Evolutionary conservation across 2,797 vertebrate species (phyloP).

Genomic region (Lacerta bilineata): DNA sequence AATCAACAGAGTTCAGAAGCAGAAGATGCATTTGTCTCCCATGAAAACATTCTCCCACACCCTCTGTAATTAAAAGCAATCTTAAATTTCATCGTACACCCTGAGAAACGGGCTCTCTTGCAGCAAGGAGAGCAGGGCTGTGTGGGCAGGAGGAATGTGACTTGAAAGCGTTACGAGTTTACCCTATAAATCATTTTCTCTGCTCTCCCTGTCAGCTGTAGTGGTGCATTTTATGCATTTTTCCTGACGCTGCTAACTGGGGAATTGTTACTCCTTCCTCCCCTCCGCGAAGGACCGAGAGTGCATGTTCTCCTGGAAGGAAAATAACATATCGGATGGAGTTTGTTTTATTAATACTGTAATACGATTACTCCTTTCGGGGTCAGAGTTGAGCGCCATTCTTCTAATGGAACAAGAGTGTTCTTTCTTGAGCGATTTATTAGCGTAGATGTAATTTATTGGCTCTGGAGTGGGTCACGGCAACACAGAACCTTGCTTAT

Average conservation of each 20-base stretch:
- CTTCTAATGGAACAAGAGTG: constrained; percentile 59
- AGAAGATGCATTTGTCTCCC: constrained; percentile 73
- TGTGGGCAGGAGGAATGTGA: constrained; percentile 70
- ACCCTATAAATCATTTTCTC: constrained; percentile 75
- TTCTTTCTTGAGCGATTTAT: constrained; percentile 63
- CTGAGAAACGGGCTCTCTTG: constrained; percentile 76
- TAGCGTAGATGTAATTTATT: constrained; percentile 66
- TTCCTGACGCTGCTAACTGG: constrained; percentile 68
- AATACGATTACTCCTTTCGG: constrained; percentile 57
- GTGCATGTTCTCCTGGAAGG: constrained; percentile 49
- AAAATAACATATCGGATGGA: constrained; percentile 31
- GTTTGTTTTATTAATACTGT: constrained; percentile 53
- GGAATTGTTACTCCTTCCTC: constrained; percentile 61
- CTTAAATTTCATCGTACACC: constrained; percentile 77
- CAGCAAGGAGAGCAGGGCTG: constrained; percentile 73
- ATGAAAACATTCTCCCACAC: constrained; percentile 79
- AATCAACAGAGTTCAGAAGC: constrained; percentile 71
- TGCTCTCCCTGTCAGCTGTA: constrained; percentile 73
- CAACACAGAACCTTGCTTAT: constrained; percentile 45
- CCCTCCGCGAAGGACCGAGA: neutral
- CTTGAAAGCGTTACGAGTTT: constrained; percentile 75
- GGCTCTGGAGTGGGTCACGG: constrained; percentile 55
- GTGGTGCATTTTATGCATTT: constrained; percentile 73
- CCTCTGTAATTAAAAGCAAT: constrained; percentile 80
- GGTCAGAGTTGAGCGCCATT: constrained; percentile 58